These are phyloP conservation scores for Drosophila macrospina DNA, from an alignment of 2,888 invertebrate genomes.

Conservation along the genomic window DNA sequence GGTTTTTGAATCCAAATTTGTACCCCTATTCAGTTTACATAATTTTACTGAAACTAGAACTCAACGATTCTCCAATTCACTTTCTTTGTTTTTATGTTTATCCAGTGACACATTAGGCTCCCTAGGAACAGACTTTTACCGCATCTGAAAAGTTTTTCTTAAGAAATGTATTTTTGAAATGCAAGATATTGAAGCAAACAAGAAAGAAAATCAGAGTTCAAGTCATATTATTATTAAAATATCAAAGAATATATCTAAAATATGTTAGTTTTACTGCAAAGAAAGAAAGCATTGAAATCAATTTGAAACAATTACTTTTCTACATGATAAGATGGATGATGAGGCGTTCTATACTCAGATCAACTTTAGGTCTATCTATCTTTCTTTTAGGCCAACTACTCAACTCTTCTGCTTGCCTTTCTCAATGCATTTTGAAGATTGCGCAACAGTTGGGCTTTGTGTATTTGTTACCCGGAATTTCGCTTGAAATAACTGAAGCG, in stretches of 20 bases:
- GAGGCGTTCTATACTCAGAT: no score
- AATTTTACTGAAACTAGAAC: slow-evolving; percentile 1
- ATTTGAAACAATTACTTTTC: no score
- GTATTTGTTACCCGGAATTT: slow-evolving; percentile 27
- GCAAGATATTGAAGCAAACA: no score
- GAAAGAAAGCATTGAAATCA: no score
- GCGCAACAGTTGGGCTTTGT: slow-evolving; percentile 16
- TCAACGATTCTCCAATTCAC: not conserved
- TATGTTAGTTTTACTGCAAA: no score
- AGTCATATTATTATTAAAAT: no score
- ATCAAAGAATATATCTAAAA: no score
- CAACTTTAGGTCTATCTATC: not conserved
- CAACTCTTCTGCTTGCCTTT: slow-evolving; percentile 1
- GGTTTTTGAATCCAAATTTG: not conserved
- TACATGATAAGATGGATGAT: no score
- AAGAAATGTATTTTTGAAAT: no score
- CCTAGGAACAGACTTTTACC: not conserved
- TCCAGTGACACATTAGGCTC: not conserved
- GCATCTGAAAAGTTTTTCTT: not conserved
- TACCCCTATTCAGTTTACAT: not conserved
- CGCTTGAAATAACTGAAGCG: slow-evolving; percentile 42
- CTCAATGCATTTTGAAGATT: slow-evolving; percentile 6
- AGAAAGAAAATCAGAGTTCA: no score
- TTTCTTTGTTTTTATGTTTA: slow-evolving; percentile 2
- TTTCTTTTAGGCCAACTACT: not conserved